These are phyloP conservation scores for Hylomyscus alleni DNA, from an alignment of 2,797 vertebrate genomes.

Conservation along the genomic window DNA sequence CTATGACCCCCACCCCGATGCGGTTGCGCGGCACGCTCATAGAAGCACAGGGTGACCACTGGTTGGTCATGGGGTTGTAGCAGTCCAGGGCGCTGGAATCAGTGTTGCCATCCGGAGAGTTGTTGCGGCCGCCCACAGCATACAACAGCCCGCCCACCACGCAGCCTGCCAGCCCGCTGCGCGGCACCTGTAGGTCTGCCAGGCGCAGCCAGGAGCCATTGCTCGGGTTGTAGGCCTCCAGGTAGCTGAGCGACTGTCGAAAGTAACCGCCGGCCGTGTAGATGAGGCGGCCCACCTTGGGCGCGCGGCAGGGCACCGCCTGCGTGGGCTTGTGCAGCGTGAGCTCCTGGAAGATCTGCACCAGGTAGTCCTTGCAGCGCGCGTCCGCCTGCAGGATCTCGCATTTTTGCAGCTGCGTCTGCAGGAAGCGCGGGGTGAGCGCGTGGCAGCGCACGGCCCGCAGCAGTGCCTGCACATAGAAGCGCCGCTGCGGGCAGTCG, in stretches of 20 bases:
- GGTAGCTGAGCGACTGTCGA: constrained; percentile 94
- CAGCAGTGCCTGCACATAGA: constrained; percentile 95
- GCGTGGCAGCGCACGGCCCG: constrained; percentile 97
- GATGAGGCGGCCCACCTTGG: constrained; percentile 95
- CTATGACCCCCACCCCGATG: constrained; percentile 96
- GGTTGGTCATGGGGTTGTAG: constrained; percentile 98
- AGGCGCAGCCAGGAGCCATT: constrained; percentile 92
- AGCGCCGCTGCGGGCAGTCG: constrained; percentile 93
- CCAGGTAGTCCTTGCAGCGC: constrained; percentile 96
- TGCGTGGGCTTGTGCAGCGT: constrained; percentile 95
- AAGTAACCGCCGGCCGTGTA: constrained; percentile 96
- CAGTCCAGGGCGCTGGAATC: constrained; percentile 96
- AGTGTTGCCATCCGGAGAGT: constrained; percentile 96
- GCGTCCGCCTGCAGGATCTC: constrained; percentile 93
- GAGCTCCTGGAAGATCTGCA: constrained; percentile 96
- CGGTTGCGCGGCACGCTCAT: constrained; percentile 97
- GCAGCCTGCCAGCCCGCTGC: constrained; percentile 95
- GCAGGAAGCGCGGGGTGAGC: constrained; percentile 96
- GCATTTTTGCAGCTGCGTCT: constrained; percentile 95
- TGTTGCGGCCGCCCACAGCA: constrained; percentile 95
- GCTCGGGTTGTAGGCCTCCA: constrained; percentile 95
- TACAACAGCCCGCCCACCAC: constrained; percentile 96
- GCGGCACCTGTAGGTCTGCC: constrained; percentile 94
- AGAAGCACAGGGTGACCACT: constrained; percentile 94
- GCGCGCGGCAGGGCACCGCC: constrained; percentile 91